Percentiles rank a stretch among this genome's conserved stretches.
Evolutionary conservation across 2,888 invertebrate genomes (phyloP).

Genomic region (Diaprepes abbreviatus): DNA sequence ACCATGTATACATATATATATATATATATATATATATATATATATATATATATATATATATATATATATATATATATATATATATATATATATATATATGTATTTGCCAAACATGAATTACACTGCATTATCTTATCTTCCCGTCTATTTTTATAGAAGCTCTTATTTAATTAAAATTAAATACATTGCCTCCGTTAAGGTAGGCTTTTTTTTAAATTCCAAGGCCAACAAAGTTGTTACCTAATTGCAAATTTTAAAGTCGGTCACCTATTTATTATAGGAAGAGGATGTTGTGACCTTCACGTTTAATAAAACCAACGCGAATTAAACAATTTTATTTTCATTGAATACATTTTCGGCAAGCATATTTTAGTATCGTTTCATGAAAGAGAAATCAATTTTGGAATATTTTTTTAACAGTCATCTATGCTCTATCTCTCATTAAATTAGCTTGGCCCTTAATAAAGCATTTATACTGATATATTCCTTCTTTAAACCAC

Average conservation of each 20-base stretch:
- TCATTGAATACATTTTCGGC: neutral
- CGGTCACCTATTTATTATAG: conserved; percentile 9
- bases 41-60: no score
- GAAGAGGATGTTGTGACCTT: conserved; percentile 23
- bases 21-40: no score
- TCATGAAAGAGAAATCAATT: no score
- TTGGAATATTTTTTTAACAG: no score
- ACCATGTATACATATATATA: no score
- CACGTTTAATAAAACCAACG: neutral
- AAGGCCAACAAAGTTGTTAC: neutral
- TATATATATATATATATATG: no score
- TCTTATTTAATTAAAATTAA: conserved; percentile 8
- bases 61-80: no score
- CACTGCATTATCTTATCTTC: neutral
- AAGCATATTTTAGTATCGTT: no score
- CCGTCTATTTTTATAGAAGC: neutral
- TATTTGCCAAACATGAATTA: neutral
- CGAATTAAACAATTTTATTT: neutral
- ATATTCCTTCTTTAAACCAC: no score
- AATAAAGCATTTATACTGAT: no score
- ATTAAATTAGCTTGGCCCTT: no score
- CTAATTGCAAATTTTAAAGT: conserved; percentile 13
- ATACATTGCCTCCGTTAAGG: conserved; percentile 2
- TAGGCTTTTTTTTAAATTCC: neutral
- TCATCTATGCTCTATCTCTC: no score